Evolutionary conservation across 2,797 vertebrate species (phyloP), one percentile per base, ranked within the genome.

Genomic region (Rhyacichthys aspro): DNA sequence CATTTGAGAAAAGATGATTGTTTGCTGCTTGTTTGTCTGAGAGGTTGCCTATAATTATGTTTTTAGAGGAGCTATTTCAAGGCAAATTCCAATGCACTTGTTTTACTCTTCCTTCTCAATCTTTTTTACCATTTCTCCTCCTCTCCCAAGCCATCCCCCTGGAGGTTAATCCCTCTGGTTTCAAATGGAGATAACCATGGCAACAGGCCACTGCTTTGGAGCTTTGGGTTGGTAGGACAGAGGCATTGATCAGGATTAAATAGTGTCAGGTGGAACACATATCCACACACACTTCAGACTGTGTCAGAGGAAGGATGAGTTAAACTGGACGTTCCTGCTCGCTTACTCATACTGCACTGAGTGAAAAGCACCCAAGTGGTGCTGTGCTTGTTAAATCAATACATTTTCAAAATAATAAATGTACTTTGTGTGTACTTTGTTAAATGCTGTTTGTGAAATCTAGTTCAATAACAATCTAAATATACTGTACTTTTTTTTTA

Each of bases 141-240:
- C 28, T 36, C 50, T 62, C 73, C 69, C 70, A 57, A 79, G 68
- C 76, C 62, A 55, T 86, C 72, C 81, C 81, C 66, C 66, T 65
- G 54, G 85, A 89, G 88, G 89, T 90, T 90, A 91, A 90, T 91
- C 88, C 88, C 83, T 82, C 67, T 36, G 67, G 78, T 91, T 87
- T 90, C 78, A 84, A 86, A 89, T 83, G 79, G 83, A 88, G 82
- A 91, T 88, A 90, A 90, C 90, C 90, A 93, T 92, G 89, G 90
- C 89, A 91, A 92, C 90, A 86, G 83, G 81, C 85, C 84, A 86
- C 57, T 57, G 81, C 82, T 84, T 84, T 75, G 62, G 44, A 74
- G 88, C 82, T 78, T 77, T 68, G 72, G 53, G 69, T 82, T 77
- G 74, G 73, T 57, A 67, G 82, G 82, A 89, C 84, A 87, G 81